phyloP scores from a whole-genome alignment of 2,888 invertebrate genomes.

The Tolmerus cingulatus region DNA sequence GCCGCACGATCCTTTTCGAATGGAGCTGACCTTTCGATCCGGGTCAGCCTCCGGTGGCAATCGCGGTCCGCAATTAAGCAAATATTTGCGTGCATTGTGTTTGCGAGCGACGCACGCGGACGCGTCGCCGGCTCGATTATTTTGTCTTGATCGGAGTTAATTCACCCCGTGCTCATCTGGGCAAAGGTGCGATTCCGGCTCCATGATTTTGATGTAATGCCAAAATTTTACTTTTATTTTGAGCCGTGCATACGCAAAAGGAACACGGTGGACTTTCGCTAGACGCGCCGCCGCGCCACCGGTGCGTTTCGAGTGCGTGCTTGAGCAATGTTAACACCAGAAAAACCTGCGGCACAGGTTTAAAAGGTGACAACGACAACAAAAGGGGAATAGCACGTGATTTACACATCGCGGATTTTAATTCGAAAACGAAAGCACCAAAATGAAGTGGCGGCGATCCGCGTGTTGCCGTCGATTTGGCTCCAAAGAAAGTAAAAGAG shows the following conservation, averaged over 20 bases:
- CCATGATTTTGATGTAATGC: not conserved
- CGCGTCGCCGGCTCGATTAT: not conserved
- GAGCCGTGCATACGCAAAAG: not conserved
- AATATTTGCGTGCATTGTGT: not conserved
- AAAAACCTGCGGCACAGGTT: not conserved
- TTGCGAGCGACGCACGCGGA: not conserved
- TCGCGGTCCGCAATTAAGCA: not conserved
- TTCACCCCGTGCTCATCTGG: not conserved
- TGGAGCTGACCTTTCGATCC: not conserved
- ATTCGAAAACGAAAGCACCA: slow-evolving; percentile 3
- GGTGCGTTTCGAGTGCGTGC: not conserved
- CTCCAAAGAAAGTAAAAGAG: slow-evolving; percentile 17
- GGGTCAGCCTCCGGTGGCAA: not conserved
- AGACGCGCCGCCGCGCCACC: not conserved
- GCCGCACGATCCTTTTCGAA: not conserved
- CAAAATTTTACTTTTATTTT: not conserved
- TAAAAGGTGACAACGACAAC: not conserved
- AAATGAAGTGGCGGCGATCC: not conserved
- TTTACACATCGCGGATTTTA: not conserved
- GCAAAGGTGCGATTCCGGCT: not conserved
- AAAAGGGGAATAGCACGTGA: slow-evolving; percentile 6
- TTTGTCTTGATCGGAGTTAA: not conserved
- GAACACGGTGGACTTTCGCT: not conserved
- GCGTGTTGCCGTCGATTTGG: not conserved
- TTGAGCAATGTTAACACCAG: not conserved